Base-by-base conservation (phyloP, 2,888 invertebrate genomes). In the Ochropacha duplaris region DNA sequence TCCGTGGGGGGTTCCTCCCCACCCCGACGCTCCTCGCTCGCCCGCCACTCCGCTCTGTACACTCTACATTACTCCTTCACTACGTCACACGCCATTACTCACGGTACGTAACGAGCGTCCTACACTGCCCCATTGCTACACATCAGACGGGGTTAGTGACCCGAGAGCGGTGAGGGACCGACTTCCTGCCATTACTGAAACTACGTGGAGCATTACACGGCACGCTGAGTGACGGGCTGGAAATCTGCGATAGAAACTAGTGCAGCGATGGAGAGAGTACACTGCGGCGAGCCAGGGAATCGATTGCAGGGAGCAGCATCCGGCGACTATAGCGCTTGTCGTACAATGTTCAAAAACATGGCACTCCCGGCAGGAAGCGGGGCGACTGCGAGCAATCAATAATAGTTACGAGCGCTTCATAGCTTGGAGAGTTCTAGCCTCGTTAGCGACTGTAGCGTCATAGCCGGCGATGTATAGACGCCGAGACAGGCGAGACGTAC, bases 121-220 rank as follows among this genome's bases (percentile, higher is more conserved):
- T 61, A 61, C n/a, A 22, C 50, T 56, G 60, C 56, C 55, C 58
- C 58, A 62, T 60, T 57, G 64, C 49, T 59, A 56, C 50, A 50
- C 58, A 58, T 60, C 57, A 56, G 24, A 55, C 52, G 54, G 61
- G 70, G 65, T 67, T 60, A 67, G 54, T 72, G 70, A 72, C 63
- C 72, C 60, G 44, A 58, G 31, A 61, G 50, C 54, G 52, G 31
- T 49, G 52, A 56, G 61, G 59, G 56, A 55, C 55, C 52, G 56
- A 60, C 54, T 60, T 56, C 64, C 60, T 68, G n/a, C 59, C 54
- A 54, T 63, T 67, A 63, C 61, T 65, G 61, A 60, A 69, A 60
- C 54, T 62, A 44, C 54, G 19, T n/a, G 44, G 6, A 44, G 44
- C 44, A 44, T 44, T 44, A 44, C 44, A 44, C 8, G 19, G 44